These are phyloP conservation scores for Philotrypesis tridentata DNA, from an alignment of 1,140 invertebrate species.

Conservation along the genomic window DNA sequence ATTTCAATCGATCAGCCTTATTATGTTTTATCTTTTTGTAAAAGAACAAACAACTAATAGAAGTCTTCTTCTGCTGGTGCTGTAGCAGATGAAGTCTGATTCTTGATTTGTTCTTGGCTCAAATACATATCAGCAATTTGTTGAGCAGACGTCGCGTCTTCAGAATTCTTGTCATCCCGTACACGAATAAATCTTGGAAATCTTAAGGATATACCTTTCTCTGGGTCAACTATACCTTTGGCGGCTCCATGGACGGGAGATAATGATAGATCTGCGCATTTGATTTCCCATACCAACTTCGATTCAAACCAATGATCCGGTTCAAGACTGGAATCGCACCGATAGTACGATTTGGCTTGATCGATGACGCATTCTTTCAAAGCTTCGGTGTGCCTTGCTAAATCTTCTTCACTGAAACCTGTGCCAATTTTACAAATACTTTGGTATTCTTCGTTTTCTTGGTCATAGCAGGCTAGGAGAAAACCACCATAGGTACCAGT, in stretches of 20 bases:
- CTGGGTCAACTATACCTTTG: conserved; percentile 89
- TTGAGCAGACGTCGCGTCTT: conserved; percentile 92
- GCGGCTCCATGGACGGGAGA: conserved; percentile 96
- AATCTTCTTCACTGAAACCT: conserved; percentile 95
- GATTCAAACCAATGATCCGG: conserved; percentile 98
- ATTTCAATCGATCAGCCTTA: not conserved
- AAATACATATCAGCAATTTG: conserved; percentile 91
- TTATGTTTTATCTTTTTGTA: not conserved
- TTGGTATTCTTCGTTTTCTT: conserved; percentile 95
- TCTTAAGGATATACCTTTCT: conserved; percentile 95
- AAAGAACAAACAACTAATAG: conserved; percentile 71
- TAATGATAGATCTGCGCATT: conserved; percentile 97
- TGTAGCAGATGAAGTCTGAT: conserved; percentile 74
- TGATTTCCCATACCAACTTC: conserved; percentile 97
- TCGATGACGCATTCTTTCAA: conserved; percentile 86
- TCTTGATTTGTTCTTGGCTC: conserved; percentile 94
- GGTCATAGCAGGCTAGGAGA: conserved; percentile 96
- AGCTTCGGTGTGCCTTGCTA: conserved; percentile 85
- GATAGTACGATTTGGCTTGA: conserved; percentile 89
- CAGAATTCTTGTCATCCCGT: conserved; percentile 93
- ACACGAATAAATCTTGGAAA: conserved; percentile 97
- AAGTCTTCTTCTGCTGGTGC: conserved; percentile 79
- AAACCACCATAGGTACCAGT: conserved; percentile 97
- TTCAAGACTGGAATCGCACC: conserved; percentile 82
- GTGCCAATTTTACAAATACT: conserved; percentile 96